phyloP scores from a whole-genome alignment of 2,888 invertebrate species.

The Rhingia rostrata region DNA sequence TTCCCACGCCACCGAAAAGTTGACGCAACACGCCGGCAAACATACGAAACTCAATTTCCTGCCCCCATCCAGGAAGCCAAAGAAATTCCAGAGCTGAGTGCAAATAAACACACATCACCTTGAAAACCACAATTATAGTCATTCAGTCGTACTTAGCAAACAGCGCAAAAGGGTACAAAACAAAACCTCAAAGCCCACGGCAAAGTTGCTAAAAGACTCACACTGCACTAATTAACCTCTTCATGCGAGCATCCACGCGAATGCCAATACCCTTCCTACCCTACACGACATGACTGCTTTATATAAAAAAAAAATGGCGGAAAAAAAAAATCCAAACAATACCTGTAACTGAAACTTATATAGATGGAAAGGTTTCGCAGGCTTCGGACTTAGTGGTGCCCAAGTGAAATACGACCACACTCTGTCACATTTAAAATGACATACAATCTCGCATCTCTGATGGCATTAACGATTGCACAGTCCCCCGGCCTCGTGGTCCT shows the following conservation, averaged over 20 bases:
- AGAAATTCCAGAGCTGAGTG: slow-evolving; percentile 26
- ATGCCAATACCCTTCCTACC: slow-evolving; percentile 3
- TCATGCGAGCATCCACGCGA: slow-evolving; percentile 39
- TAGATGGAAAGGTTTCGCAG: too few relatives aligned
- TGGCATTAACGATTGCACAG: slow-evolving; percentile 3
- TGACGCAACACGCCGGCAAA: too few relatives aligned
- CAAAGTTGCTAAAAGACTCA: slow-evolving; percentile 42
- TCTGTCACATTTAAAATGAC: slow-evolving; percentile 17
- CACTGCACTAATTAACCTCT: slow-evolving; percentile 53
- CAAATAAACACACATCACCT: slow-evolving; percentile 50
- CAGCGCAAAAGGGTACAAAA: too few relatives aligned
- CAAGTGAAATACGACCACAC: too few relatives aligned
- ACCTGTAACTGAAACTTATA: slow-evolving; percentile 11
- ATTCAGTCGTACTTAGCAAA: slow-evolving; percentile 1
- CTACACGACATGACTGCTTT: neutral
- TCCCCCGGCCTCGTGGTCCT: neutral
- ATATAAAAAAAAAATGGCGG: neutral
- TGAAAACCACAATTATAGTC: slow-evolving; percentile 31
- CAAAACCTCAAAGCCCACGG: neutral
- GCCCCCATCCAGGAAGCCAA: slow-evolving; percentile 47
- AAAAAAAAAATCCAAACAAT: slow-evolving; percentile 20
- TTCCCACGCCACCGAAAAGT: too few relatives aligned
- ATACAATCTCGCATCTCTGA: slow-evolving; percentile 35
- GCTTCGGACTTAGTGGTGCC: too few relatives aligned
- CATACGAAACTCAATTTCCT: too few relatives aligned